A percentile compares a stretch with the other conserved stretches of the same genome.
phyloP scores from a whole-genome alignment of 2,888 invertebrate genomes.

The Drosophila fulvimacula region DNA sequence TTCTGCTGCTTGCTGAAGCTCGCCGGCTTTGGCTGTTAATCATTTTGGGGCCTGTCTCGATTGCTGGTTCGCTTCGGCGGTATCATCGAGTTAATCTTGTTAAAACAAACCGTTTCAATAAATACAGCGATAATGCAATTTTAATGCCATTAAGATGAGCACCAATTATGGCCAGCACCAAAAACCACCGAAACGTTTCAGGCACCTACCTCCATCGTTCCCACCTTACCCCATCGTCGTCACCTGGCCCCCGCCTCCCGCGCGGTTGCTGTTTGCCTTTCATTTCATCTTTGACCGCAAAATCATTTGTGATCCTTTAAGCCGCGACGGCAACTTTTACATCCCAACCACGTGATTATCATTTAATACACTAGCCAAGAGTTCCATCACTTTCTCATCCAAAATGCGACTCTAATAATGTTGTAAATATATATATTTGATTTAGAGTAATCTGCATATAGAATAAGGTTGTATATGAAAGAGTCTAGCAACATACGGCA shows the following conservation, averaged over 20 bases:
- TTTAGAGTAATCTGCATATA: too few relatives aligned
- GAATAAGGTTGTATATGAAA: too few relatives aligned
- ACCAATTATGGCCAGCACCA: constrained; percentile 82
- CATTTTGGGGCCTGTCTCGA: constrained; percentile 69
- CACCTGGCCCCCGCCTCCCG: constrained; percentile 2
- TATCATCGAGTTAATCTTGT: constrained; percentile 77
- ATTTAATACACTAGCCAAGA: constrained; percentile 16
- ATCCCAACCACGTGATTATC: constrained; percentile 65
- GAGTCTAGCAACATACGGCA: too few relatives aligned
- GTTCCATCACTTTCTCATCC: background rate
- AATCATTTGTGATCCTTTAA: constrained; percentile 74
- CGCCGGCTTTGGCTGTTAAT: constrained; percentile 69
- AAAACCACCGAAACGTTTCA: constrained; percentile 39
- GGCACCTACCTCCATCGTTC: background rate
- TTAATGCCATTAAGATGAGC: constrained; percentile 84
- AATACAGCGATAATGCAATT: constrained; percentile 84
- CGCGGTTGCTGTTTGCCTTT: constrained; percentile 29
- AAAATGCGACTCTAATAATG: background rate
- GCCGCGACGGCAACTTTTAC: constrained; percentile 64
- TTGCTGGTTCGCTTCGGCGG: constrained; percentile 44
- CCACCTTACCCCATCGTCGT: background rate
- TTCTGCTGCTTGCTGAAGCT: too few relatives aligned
- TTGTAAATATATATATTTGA: background rate
- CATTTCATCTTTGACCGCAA: constrained; percentile 77
- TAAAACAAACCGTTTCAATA: constrained; percentile 82